Conservation (phyloP, 2,113 vertebrate genomes). For the Periophthalmus modestus region DNA sequence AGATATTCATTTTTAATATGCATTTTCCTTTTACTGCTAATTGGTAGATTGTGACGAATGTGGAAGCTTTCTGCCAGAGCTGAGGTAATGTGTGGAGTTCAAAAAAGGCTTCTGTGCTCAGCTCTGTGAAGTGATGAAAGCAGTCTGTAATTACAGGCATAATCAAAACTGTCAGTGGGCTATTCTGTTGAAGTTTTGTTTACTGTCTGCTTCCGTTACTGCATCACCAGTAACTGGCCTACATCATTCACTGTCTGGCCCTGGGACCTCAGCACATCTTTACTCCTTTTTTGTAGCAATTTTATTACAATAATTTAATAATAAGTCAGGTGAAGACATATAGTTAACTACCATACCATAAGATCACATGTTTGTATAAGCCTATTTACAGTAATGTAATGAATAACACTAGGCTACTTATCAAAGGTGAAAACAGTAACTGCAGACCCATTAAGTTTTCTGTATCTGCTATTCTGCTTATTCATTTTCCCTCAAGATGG, state of each 20-base stretch:
- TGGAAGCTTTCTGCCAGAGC: constrained; percentile 66
- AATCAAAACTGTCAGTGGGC: constrained; percentile 71
- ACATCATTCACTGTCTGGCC: constrained; percentile 18
- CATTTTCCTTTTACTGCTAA: constrained; percentile 54
- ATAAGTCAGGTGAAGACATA: neutral
- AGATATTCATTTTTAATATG: constrained; percentile 69
- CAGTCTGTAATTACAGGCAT: constrained; percentile 72
- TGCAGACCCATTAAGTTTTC: neutral
- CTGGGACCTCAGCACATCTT: constrained; percentile 44
- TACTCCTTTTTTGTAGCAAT: constrained; percentile 22
- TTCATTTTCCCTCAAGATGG: constrained; percentile 42
- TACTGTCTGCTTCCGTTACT: constrained; percentile 63
- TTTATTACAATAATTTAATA: neutral
- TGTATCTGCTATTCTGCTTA: neutral
- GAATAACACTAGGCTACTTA: neutral
- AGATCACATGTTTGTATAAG: neutral
- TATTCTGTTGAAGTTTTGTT: constrained; percentile 60
- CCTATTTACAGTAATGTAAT: neutral
- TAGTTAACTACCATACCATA: no score
- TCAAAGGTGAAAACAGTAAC: neutral
- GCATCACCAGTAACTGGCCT: constrained; percentile 36
- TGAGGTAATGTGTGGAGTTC: constrained; percentile 73
- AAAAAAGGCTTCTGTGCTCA: constrained; percentile 68
- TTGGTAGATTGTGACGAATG: constrained; percentile 68
- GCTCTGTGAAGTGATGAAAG: constrained; percentile 65